Conservation (phyloP, 2,797 vertebrate genomes). For the Notolepis coatsorum region DNA sequence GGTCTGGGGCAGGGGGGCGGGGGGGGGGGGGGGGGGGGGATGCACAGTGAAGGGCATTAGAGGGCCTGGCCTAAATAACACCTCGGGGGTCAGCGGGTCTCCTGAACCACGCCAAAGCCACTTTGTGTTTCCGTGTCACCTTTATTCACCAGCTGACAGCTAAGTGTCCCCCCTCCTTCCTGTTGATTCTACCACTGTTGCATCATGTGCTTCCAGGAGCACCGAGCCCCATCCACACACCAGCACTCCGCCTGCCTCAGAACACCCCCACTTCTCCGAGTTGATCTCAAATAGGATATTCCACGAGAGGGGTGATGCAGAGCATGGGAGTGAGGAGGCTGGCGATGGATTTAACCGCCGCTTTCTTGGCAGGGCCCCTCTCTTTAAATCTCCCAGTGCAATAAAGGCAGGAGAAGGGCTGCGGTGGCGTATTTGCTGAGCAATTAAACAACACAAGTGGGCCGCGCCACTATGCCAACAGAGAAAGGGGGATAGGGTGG, state of each 20-base stretch:
- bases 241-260: constrained; percentile 32
- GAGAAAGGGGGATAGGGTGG: constrained; percentile 47
- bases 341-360: constrained; percentile 32
- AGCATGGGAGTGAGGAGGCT: constrained; percentile 23
- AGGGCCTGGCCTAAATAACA: constrained; percentile 72
- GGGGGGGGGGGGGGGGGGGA: constrained; percentile 50
- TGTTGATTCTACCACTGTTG: constrained; percentile 69
- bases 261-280: constrained; percentile 26
- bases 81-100: constrained; percentile 69
- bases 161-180: constrained; percentile 68
- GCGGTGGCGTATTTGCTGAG: constrained; percentile 81
- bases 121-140: constrained; percentile 74
- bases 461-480: constrained; percentile 75
- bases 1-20: constrained; percentile 54
- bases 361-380: constrained; percentile 37
- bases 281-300: constrained; percentile 30
- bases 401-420: constrained; percentile 61
- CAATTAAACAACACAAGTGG: constrained; percentile 81
- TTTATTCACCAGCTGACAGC: constrained; percentile 75
- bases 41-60: constrained; percentile 59
- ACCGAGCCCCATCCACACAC: constrained; percentile 42
- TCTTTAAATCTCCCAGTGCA: constrained; percentile 47
- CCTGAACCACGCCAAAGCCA: constrained; percentile 75
- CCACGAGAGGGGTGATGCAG: constrained; percentile 22
- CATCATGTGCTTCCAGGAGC: constrained; percentile 46